Conservation (phyloP, 2,888 invertebrate genomes). For the Theretra japonica region DNA sequence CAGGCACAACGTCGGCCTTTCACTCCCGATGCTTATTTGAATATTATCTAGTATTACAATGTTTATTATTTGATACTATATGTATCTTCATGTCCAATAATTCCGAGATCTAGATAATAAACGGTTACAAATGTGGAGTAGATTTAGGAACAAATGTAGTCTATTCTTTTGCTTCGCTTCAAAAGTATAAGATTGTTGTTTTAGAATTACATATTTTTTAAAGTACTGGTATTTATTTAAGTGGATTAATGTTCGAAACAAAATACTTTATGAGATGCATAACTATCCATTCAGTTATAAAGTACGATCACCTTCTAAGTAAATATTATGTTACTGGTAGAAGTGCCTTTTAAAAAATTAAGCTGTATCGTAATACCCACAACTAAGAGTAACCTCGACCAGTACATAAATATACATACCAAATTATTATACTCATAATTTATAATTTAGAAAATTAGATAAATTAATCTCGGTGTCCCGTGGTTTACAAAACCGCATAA, state of each 20-base stretch:
- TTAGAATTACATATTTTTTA: too few species aligned
- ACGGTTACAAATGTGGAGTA: too few species aligned
- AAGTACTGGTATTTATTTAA: too few species aligned
- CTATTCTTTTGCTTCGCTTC: too few species aligned
- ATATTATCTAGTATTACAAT: background rate
- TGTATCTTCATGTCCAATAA: background rate
- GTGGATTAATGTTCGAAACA: too few species aligned
- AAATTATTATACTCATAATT: background rate
- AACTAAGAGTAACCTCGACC: background rate
- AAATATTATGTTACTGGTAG: too few species aligned
- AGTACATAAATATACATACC: background rate
- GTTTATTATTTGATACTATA: background rate
- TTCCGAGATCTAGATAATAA: background rate
- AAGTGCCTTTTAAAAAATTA: background rate
- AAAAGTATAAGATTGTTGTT: too few species aligned
- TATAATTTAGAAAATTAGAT: background rate
- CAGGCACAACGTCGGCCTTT: background rate
- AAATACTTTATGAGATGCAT: too few species aligned
- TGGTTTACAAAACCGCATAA: slow-evolving; percentile 16
- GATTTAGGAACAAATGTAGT: too few species aligned
- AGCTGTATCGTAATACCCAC: too few species aligned
- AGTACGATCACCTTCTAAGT: too few species aligned
- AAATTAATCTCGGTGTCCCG: background rate
- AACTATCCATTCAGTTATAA: too few species aligned
- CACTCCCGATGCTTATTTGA: background rate